Base-by-base conservation (phyloP, 2,113 vertebrate genomes). In the Centropus bengalensis region DNA sequence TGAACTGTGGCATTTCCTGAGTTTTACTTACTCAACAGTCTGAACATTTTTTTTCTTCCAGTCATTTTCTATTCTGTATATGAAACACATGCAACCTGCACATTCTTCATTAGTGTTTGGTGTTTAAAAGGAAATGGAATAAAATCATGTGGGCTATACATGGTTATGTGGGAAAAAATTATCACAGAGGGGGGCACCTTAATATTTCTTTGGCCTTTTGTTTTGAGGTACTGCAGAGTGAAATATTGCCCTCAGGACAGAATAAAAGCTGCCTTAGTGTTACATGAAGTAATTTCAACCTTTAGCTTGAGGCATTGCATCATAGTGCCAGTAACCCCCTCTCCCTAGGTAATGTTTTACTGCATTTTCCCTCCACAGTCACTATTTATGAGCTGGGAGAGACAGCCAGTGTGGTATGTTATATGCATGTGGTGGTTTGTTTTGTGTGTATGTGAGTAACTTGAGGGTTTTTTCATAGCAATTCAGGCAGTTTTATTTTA, bases 1-100 rank as follows among this genome's bases (percentile, higher is more conserved):
- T 83, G 28, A 95, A 78, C 92, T 66, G 38, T 90, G 88, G 90
- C 82, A 88, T 96, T 96, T 97, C 85, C 82, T 71, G 83, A 82
- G n/a, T 75, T 93, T 88, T 64, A 70, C 58, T 75, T 60, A 73
- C 16, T 94, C 88, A 75, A 78, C 12, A 75, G 40, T 69, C 56
- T 42, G 18, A 78, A 47, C 21, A 36, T 54, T 91, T 63, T 49
- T n/a, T 7, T 83, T 77, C 45, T 45, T 52, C 38, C 28, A 23
- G 59, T 58, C 85, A 77, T 94, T 94, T 95, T 77, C 56, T 88
- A 13, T 33, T 69, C 27, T 22, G 10, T 88, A 74, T 92, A 88
- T 90, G 80, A 94, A 93, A 94, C 82, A 96, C 85, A 5, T 93
- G 60, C 54, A 49, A 71, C 40, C 54, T 83, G 60, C 60, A 36